These are phyloP conservation scores for Gonioctena quinquepunctata DNA, from an alignment of 1,140 invertebrate species.

Conservation along the genomic window DNA sequence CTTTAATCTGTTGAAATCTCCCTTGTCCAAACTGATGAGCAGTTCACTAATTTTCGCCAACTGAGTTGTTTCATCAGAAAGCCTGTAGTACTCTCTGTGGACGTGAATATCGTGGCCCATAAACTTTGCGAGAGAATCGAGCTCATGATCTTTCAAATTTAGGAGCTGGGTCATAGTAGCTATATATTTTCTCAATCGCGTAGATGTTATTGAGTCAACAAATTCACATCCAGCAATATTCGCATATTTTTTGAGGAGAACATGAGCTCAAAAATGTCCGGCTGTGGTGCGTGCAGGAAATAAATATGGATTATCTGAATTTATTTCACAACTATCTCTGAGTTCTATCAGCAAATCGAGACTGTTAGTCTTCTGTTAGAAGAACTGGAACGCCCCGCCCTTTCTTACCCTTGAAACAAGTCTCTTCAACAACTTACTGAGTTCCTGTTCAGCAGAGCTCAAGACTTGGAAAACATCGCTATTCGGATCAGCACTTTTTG, in stretches of 20 bases:
- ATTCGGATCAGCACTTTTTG: background rate
- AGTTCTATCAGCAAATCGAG: too few relatives aligned
- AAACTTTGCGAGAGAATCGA: background rate
- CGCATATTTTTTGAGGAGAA: background rate
- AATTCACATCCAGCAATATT: too few relatives aligned
- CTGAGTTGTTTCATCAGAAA: background rate
- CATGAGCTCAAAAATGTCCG: too few relatives aligned
- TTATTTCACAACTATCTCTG: too few relatives aligned
- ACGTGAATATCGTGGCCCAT: background rate
- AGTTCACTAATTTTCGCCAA: background rate
- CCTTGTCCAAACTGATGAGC: background rate
- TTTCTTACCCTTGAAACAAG: background rate
- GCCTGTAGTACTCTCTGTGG: background rate
- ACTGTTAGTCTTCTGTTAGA: background rate
- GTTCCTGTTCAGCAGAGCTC: background rate
- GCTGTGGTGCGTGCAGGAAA: too few relatives aligned
- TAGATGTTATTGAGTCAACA: too few relatives aligned
- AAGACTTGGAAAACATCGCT: background rate
- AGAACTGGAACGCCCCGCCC: conserved; percentile 18
- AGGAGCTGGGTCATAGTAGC: background rate
- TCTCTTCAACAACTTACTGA: background rate
- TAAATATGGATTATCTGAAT: too few relatives aligned
- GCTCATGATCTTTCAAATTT: background rate
- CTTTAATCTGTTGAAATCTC: background rate
- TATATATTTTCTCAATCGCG: background rate